Percentiles rank a stretch among this genome's conserved stretches.
phyloP scores from a whole-genome alignment of 2,797 vertebrate genomes.

The Hafferia zeledoni region DNA sequence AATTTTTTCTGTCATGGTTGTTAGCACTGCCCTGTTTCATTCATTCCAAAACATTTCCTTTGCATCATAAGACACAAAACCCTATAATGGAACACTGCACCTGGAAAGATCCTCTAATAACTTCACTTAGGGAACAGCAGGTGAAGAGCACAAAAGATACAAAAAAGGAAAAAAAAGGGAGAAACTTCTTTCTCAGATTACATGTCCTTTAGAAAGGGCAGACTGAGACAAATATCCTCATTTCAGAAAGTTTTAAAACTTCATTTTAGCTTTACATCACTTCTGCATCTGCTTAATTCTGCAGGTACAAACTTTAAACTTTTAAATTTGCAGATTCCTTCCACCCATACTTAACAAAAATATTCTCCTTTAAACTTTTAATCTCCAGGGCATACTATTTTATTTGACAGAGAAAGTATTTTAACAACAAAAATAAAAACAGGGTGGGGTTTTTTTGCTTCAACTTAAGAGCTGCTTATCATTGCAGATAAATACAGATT shows the following conservation, averaged over 20 bases:
- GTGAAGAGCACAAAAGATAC: not conserved
- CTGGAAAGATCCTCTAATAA: not conserved
- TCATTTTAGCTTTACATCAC: not conserved
- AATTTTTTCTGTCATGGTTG: not conserved
- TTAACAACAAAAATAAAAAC: not conserved
- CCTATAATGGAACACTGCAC: not conserved
- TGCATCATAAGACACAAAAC: not conserved
- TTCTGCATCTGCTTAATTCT: not conserved
- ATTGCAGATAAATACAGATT: not conserved
- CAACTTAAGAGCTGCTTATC: not conserved
- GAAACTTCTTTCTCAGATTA: not conserved
- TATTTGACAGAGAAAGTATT: not conserved
- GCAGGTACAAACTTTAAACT: not conserved
- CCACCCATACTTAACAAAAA: not conserved
- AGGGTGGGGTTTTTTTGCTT: not conserved
- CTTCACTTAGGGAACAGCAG: not conserved
- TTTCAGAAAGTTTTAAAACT: not conserved
- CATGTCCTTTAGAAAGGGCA: not conserved
- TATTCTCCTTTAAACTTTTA: not conserved
- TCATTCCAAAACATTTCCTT: not conserved
- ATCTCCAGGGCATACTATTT: not conserved
- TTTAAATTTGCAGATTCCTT: not conserved
- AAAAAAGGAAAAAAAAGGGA: not conserved
- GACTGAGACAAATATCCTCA: not conserved
- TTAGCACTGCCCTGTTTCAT: not conserved